Evolutionary conservation across 2,888 invertebrate species (phyloP), one percentile per base, ranked within the genome.

Genomic region (Drosophila colorata): DNA sequence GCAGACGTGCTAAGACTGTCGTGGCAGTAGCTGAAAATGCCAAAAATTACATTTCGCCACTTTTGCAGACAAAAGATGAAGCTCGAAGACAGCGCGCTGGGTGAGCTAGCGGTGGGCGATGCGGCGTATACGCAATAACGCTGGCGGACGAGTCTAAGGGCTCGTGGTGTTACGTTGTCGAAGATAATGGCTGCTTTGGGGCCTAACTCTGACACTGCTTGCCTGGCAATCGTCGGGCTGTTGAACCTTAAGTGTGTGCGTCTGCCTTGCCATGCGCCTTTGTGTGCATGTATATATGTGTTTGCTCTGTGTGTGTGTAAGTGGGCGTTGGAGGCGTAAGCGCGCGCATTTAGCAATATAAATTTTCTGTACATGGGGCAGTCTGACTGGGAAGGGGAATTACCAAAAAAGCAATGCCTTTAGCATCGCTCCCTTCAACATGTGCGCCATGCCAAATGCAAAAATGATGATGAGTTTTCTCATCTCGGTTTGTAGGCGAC

Each of bases 1-100:
- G 64, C 58, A 79, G 74, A 61, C 65, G 55, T 58, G 64, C 68
- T 65, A 63, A 68, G 73, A 51, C 61, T 35, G 40, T 53, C 25
- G 40, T 58, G 61, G 55, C 58, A 74, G 68, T 66, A 77, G 64
- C 70, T 69, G 65, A 67, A 78, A 88, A 86, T 86, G 83, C 81
- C 85, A 87, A 88, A 88, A 85, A 88, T 88, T 88, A 85, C 87
- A 85, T 85, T 88, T 85, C 71, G 81, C 88, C 88, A 87, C 87
- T 80, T 82, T 76, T 70, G 69, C 79, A 86, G 80, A 85, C 87
- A 74, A 74, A 78, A 77, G 80, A 85, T 74, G 80, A 80, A 70
- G 67, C 74, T 69, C 52, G 71, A 78, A 67, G 70, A 35, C 41
- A 46, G 47, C 46, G 64, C 16, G 64, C 25, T 20, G 20, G 2